Base-by-base conservation (phyloP, 2,113 vertebrate species). In the Carassius gibelio region DNA sequence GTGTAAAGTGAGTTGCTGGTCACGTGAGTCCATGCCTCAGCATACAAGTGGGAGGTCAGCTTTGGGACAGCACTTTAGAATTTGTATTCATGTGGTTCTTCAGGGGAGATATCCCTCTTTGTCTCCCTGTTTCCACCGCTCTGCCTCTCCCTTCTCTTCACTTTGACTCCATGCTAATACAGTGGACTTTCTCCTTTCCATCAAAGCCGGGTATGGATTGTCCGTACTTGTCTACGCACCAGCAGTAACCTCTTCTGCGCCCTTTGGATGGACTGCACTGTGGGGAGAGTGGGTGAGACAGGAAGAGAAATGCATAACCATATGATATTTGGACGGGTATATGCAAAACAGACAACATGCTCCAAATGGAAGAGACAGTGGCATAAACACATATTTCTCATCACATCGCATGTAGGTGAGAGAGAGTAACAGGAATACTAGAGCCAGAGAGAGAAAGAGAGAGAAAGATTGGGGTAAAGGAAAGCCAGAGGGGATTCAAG, bases 201-300 rank as follows among this genome's bases (percentile, higher is more conserved):
- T 96, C 93, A 1, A 95, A 96, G 15, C 95, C 95, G 0, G 96
- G 97, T 38, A 99, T 93, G 0, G 95, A 91, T 88, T 98, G 96
- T 75, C 98, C 98, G 0, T 98, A 99, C 91, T 97, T 98, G 93
- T 99, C 98, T 91, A 99, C 98, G 0, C 97, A 99, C 98, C 97
- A 99, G 94, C 98, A 99, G 91, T 95, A 95, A 77, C 98, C 98
- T 83, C 97, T 95, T 90, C 95, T 98, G 85, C 95, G 93, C 89
- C 98, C 98, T 94, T 97, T 98, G 90, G 98, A 98, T 2, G 98
- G 96, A 90, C 96, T 96, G 87, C 98, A 99, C 98, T 99, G 93
- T 1, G 75, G 88, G 90, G 5, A 90, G 76, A 91, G 23, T 61
- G 23, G 72, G 30, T 79, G 80, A 83, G 30, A 89, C 62, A 62